Evolutionary conservation across 2,113 vertebrate species (phyloP), one percentile per base, ranked within the genome.

Genomic region (Nyctibius bracteatus): DNA sequence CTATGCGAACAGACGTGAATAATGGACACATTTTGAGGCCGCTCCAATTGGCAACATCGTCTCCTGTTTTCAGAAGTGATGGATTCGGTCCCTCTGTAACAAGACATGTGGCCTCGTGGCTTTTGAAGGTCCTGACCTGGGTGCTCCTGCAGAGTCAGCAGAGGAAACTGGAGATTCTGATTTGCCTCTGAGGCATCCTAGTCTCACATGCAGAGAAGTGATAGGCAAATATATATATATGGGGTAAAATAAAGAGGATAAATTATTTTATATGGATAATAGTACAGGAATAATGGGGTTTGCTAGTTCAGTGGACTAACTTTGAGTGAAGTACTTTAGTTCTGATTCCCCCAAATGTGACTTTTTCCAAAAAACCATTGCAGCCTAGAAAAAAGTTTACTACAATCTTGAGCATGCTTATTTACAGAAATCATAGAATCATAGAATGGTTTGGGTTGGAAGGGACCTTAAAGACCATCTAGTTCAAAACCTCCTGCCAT

Each of bases 51-150:
- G 54, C 68, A 84, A 8, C 55, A 81, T 43, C 9, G 2, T 84
- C 86, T 83, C 25, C 58, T 81, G 28, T 43, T 94, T 74, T 92
- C 63, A 39, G 54, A 62, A 94, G 68, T 71, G 51, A 81, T 59
- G 35, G 22, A 81, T 92, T 94, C 4, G 6, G 68, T 88, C 59
- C n/a, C 24, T 70, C 49, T 74, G 35, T 78, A 92, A 87, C 44
- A 81, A 67, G 70, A 67, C 72, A 59, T 2, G 2, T 7, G 8
- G 61, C 47, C 57, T 71, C 0, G 0, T 90, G 70, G 54, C 47
- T 92, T 31, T 6, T 81, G 68, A 88, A 88, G 47, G 59, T 89
- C 51, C 59, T 78, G 67, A 90, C 55, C 80, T 27, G 10, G 31
- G 5, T 54, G 23, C 59, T 74, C 86, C 73, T 86, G 49, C 73